Percentiles rank a stretch among this genome's conserved stretches.
Conservation (phyloP, 2,888 invertebrate genomes). For the Heliconius sara region DNA sequence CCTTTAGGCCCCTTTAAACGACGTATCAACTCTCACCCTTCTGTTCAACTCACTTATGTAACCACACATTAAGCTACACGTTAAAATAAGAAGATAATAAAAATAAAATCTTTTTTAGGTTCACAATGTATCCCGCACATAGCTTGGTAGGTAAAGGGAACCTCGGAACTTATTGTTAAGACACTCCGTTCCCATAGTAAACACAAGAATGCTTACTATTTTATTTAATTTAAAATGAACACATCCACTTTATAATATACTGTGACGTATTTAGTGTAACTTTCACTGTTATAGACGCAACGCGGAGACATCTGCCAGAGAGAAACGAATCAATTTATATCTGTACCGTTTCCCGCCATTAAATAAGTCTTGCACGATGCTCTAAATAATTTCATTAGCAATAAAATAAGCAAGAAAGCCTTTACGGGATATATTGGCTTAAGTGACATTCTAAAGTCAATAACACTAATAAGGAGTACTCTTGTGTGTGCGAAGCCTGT, state of each 20-base stretch:
- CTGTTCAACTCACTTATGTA: too few species aligned
- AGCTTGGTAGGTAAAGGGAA: not conserved
- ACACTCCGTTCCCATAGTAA: not conserved
- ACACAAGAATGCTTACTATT: not conserved
- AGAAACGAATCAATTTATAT: constrained; percentile 74
- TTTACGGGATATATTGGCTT: constrained; percentile 2
- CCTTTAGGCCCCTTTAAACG: too few species aligned
- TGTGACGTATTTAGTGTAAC: constrained; percentile 50
- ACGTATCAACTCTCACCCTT: too few species aligned
- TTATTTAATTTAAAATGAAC: constrained; percentile 11
- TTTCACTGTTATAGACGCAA: constrained; percentile 66
- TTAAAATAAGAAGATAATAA: too few species aligned
- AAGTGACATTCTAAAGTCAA: not conserved
- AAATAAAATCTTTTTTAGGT: not conserved
- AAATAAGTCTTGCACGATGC: constrained; percentile 59
- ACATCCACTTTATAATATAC: constrained; percentile 33
- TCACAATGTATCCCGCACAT: not conserved
- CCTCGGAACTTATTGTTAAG: not conserved
- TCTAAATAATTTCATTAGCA: constrained; percentile 31
- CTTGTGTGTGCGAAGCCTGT: not conserved
- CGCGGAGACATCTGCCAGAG: constrained; percentile 70
- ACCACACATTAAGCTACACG: too few species aligned
- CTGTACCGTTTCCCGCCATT: constrained; percentile 77
- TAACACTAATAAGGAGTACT: not conserved
- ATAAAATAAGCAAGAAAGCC: constrained; percentile 27